A percentile compares a stretch with the other conserved stretches of the same genome.
These are phyloP conservation scores for Babylonia areolata DNA, from an alignment of 1,140 invertebrate species.

Conservation along the genomic window DNA sequence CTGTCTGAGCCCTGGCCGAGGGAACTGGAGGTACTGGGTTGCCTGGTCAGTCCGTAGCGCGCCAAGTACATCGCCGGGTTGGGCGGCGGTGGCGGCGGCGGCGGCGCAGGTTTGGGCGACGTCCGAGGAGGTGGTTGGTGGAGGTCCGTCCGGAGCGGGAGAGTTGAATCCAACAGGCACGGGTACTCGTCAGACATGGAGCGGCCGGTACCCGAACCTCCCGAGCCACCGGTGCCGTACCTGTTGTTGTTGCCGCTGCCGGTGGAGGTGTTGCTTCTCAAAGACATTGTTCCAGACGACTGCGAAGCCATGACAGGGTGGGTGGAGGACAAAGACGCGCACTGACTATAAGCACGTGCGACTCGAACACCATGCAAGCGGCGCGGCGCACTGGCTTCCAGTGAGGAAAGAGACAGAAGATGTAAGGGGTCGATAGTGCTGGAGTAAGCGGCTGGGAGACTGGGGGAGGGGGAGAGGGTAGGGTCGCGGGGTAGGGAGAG, in stretches of 20 bases:
- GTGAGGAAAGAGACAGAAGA: not conserved
- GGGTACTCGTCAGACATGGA: conserved; percentile 1
- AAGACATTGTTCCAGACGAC: not conserved
- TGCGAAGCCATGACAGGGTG: not conserved
- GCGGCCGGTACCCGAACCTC: not conserved
- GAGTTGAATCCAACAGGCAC: not conserved
- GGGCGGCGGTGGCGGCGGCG: not conserved
- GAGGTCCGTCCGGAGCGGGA: not conserved
- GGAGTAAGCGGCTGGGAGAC: not conserved
- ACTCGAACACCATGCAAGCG: not conserved
- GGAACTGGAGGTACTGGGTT: not conserved
- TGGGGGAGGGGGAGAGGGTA: not conserved
- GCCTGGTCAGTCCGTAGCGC: not conserved
- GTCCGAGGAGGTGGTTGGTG: not conserved
- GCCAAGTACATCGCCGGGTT: not conserved
- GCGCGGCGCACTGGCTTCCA: not conserved
- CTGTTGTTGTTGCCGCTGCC: not conserved
- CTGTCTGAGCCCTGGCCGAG: not conserved
- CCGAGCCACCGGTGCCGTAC: not conserved
- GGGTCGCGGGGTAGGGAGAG: too few relatives aligned
- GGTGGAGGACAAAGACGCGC: not conserved
- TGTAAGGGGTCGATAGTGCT: not conserved
- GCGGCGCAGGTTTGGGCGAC: not conserved
- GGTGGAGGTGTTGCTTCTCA: not conserved
- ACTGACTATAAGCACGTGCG: not conserved